Percentiles rank a stretch among this genome's conserved stretches.
Conservation (phyloP, 2,888 invertebrate species). For the Resseliella maxima region DNA sequence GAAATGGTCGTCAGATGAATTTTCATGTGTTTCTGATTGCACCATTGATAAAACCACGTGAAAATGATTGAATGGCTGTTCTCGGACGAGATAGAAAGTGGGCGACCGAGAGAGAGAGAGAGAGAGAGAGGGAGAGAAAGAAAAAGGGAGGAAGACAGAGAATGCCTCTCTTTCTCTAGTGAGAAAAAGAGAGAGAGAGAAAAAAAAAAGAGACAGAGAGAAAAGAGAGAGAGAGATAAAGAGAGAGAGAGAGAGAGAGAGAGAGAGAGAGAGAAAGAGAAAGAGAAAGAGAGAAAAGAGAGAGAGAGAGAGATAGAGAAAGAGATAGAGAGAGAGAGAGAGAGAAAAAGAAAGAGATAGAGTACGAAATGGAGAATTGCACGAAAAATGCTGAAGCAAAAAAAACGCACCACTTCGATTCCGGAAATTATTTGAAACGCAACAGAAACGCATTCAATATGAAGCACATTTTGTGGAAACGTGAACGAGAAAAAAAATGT, state of each 20-base stretch:
- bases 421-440: not conserved
- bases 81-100: too few species aligned
- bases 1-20: not conserved
- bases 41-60: not conserved
- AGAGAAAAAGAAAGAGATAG: not conserved
- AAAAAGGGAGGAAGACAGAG: too few species aligned
- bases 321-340: too few species aligned
- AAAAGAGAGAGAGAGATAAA: not conserved
- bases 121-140: not conserved
- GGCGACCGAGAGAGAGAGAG: not conserved
- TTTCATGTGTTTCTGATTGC: not conserved
- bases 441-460: not conserved
- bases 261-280: not conserved
- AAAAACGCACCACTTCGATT: too few species aligned
- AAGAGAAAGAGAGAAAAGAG: not conserved
- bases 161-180: too few species aligned
- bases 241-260: not conserved
- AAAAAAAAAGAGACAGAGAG: not conserved
- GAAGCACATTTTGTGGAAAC: not conserved
- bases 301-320: not conserved
- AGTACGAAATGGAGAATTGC: not conserved
- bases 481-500: not conserved
- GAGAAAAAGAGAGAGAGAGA: not conserved
- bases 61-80: too few species aligned
- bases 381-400: too few species aligned